A percentile compares a stretch with the other conserved stretches of the same genome.
Conservation (phyloP, 2,113 vertebrate species). For the Zingel zingel region DNA sequence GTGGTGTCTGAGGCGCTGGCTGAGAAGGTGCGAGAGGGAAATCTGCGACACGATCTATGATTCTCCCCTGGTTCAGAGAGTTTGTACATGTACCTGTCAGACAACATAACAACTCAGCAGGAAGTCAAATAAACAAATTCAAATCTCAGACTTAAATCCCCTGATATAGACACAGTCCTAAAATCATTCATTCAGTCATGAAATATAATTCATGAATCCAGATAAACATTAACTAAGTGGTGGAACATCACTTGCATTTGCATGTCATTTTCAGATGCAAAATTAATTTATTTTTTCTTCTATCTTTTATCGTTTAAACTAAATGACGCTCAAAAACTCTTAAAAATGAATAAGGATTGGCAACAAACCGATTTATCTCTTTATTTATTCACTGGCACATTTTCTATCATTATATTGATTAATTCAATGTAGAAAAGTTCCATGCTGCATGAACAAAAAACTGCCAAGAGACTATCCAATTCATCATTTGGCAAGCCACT, state of each 20-base stretch:
- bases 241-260: slow-evolving; percentile 16
- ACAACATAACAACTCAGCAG: slow-evolving; percentile 48
- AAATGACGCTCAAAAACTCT: background rate
- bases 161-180: slow-evolving; percentile 4
- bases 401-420: background rate
- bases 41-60: slow-evolving; percentile 38
- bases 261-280: slow-evolving; percentile 26
- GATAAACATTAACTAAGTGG: background rate
- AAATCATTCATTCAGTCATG: slow-evolving; percentile 28
- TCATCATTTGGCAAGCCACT: background rate
- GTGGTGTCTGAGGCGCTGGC: slow-evolving; percentile 27
- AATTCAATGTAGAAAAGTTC: background rate
- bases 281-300: background rate
- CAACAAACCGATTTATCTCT: slow-evolving; percentile 1
- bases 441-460: background rate
- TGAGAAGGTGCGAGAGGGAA: slow-evolving; percentile 35
- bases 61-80: slow-evolving; percentile 56
- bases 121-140: slow-evolving; percentile 52
- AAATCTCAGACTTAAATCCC: slow-evolving; percentile 16
- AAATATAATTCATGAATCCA: slow-evolving; percentile 26
- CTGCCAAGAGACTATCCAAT: slow-evolving; percentile 1
- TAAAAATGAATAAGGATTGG: background rate
- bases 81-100: slow-evolving; percentile 68
- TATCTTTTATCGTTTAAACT: background rate
- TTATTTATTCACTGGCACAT: background rate